These are phyloP conservation scores for Euzetes globulus DNA, from an alignment of 2,888 invertebrate genomes.

Conservation along the genomic window DNA sequence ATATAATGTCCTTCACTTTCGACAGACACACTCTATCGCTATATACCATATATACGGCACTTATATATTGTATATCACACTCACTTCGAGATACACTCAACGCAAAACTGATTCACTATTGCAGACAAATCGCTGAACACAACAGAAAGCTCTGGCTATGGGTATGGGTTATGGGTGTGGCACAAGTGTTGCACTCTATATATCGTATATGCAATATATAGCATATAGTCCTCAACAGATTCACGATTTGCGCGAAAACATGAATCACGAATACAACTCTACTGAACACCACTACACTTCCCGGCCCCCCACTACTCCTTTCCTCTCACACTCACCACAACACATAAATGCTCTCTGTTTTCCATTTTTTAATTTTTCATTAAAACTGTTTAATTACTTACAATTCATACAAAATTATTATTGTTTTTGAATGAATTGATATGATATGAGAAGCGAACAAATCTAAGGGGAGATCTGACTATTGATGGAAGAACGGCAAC, in stretches of 20 bases:
- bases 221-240: not conserved
- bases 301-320: not conserved
- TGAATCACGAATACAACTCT: not conserved
- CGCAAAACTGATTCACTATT: not conserved
- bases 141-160: not conserved
- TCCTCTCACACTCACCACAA: not conserved
- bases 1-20: constrained; percentile 26
- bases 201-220: not conserved
- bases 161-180: constrained; percentile 17
- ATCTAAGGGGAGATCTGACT: not conserved
- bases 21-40: not conserved
- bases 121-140: not conserved
- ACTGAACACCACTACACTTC: not conserved
- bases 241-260: too few species aligned
- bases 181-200: constrained; percentile 19
- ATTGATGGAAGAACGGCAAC: not conserved
- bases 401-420: too few species aligned
- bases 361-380: too few species aligned
- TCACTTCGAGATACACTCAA: not conserved
- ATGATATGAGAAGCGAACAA: not conserved
- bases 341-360: too few species aligned
- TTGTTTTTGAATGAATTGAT: not conserved
- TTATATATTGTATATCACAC: not conserved
- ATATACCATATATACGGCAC: not conserved
- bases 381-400: too few species aligned